Percentiles rank a stretch among this genome's conserved stretches.
These are phyloP conservation scores for Drosophila oshimai DNA, from an alignment of 1,140 invertebrate species.

Conservation along the genomic window DNA sequence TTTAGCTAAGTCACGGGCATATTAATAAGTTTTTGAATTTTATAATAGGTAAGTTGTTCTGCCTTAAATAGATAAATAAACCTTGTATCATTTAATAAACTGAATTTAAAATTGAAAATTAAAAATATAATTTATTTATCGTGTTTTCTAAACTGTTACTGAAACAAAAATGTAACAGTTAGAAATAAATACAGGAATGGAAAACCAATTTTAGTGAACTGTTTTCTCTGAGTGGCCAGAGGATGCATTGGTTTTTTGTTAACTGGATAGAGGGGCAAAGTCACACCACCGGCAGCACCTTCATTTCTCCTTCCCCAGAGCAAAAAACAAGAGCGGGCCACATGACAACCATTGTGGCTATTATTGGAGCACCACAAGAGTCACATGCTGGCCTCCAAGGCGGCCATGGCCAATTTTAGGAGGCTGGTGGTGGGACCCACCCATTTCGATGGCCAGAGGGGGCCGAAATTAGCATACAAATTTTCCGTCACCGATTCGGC, in stretches of 20 bases:
- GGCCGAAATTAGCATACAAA: neutral
- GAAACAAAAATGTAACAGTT: too few relatives aligned
- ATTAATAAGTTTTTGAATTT: too few relatives aligned
- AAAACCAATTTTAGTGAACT: neutral
- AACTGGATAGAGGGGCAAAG: slow-evolving; percentile 14
- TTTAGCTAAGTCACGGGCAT: too few relatives aligned
- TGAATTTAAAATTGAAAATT: too few relatives aligned
- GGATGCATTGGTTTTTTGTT: neutral
- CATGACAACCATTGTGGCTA: slow-evolving; percentile 54
- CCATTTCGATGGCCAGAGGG: slow-evolving; percentile 1
- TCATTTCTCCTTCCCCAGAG: slow-evolving; percentile 69
- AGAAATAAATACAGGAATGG: too few relatives aligned
- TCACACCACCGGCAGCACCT: slow-evolving; percentile 41
- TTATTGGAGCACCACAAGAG: slow-evolving; percentile 42
- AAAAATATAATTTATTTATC: too few relatives aligned
- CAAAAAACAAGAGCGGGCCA: slow-evolving; percentile 10
- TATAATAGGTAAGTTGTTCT: too few relatives aligned
- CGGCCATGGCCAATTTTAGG: slow-evolving; percentile 60
- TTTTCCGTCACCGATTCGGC: slow-evolving; percentile 56
- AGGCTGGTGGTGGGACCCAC: too few relatives aligned
- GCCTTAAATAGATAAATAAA: too few relatives aligned
- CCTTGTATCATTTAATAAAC: too few relatives aligned
- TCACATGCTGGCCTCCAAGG: slow-evolving; percentile 66
- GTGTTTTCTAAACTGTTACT: too few relatives aligned
- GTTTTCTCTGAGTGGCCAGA: neutral